These are phyloP conservation scores for Adineta ricciae DNA, from an alignment of 2,888 invertebrate genomes.

Conservation along the genomic window DNA sequence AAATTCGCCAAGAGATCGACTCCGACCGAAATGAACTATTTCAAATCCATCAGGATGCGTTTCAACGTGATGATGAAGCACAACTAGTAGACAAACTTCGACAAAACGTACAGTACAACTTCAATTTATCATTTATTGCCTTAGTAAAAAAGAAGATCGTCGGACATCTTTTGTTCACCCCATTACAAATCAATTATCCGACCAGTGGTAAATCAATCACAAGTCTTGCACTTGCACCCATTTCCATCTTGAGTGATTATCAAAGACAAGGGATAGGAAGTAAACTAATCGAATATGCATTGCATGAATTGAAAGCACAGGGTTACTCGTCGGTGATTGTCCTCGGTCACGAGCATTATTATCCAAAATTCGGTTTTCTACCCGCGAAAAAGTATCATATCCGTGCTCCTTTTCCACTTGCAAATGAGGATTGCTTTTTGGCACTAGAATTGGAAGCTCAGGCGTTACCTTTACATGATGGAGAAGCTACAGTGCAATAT, in stretches of 20 bases:
- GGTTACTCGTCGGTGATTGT: neutral
- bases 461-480: neutral
- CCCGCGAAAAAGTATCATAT: neutral
- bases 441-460: neutral
- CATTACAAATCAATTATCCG: neutral
- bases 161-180: neutral
- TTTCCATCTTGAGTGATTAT: neutral
- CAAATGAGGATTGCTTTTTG: neutral
- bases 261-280: neutral
- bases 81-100: neutral
- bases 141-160: neutral
- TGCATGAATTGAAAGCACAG: neutral
- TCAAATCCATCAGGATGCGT: neutral
- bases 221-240: constrained; percentile 1
- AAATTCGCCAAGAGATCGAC: neutral
- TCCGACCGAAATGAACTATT: neutral
- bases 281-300: neutral
- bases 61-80: constrained; percentile 14
- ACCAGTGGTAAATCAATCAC: neutral
- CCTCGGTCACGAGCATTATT: neutral
- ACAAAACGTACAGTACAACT: neutral
- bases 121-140: constrained; percentile 13
- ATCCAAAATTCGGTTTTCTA: neutral
- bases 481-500: neutral
- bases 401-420: neutral